Evolutionary conservation across 2,113 vertebrate species (phyloP), one percentile per base, ranked within the genome.

Genomic region (Hoplias malabaricus): DNA sequence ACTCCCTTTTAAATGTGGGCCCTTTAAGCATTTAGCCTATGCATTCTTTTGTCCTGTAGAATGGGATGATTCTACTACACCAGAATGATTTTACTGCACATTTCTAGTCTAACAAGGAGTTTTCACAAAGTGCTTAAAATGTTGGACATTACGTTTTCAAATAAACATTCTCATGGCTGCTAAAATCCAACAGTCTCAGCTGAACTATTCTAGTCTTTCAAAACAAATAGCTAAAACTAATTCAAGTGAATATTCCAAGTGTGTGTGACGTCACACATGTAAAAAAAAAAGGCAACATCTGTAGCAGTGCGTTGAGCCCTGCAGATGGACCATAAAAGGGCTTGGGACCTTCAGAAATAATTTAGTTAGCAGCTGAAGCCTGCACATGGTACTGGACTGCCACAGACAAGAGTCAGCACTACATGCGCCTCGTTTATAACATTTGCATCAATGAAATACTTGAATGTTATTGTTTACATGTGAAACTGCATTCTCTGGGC

Each of bases 111-210:
- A 81, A 87, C 71, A 86, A 85, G 40, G 71, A 73, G 85, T 88
- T 80, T 82, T 63, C 77, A 48, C 46, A 36, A 66, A 75, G 48
- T 61, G 62, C 72, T 43, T 63, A 69, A 66, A 77, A 71, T 73
- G 78, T 79, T 67, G 69, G 69, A 79, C 23, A 29, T 69, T 70
- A 46, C 33, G 13, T 13, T 78, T 83, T 73, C 73, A 88, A 81
- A 87, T 82, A 87, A 86, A 85, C 70, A 84, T 66, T 11, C 65
- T 36, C 83, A 83, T 19, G 69, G 72, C 71, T 80, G 69, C 38
- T 73, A 69, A 84, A 29, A 74, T 54, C 42, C 73, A 23, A 75
- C 78, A 71, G 78, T 53, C 68, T 54, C 29, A 21, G 36, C 62
- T 27, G 43, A 65, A 75, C 74, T 59, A 23, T 36, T 78, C 71